Evolutionary conservation across 2,797 vertebrate genomes (phyloP), one percentile per base, ranked within the genome.

Genomic region (Lophotriccus pileatus): DNA sequence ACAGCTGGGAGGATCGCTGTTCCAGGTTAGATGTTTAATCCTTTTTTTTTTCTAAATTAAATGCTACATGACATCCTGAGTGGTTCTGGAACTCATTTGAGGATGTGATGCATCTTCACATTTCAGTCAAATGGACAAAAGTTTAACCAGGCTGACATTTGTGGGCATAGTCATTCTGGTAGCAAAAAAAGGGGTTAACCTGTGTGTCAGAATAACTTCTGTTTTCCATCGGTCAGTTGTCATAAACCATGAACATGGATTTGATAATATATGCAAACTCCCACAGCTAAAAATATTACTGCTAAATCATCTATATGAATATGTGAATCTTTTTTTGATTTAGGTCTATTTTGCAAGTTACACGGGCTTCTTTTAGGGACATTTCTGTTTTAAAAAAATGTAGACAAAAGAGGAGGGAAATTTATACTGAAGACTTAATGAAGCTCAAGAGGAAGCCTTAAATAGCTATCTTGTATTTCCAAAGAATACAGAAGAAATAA

Each of bases 1-100:
- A 98, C 98, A 56, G 98, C 96, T 83, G 98, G 98, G 82, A 98
- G 93, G 84, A 98, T 99, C 90, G 94, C 97, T 77, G 98, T 99
- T 84, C 98, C 98, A 98, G 98, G 98, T 99, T 95, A 97, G 98
- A 89, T 32, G 37, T 81, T 97, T 82, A 89, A 50, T 91, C 84
- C 41, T 88, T 96, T 96, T 79, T 79, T 39, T 39, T 87, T n/a
- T 24, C 64, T 87, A 76, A 89, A 83, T 91, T 76, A 80, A 86
- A 93, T 78, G 56, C 70, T 89, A 30, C 32, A 46, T 84, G 86
- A 90, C 70, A 77, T 89, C 67, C 84, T 92, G 77, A 83, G 68
- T 47, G 68, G 47, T 91, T 95, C 70, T 23, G n/a, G 53, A 90
- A 41, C 78, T 89, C 64, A 69, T 47, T n/a, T 83, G 73, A 91